Evolutionary conservation across 2,113 vertebrate genomes (phyloP), one percentile per base, ranked within the genome.

Genomic region (Aviceda subcristata): DNA sequence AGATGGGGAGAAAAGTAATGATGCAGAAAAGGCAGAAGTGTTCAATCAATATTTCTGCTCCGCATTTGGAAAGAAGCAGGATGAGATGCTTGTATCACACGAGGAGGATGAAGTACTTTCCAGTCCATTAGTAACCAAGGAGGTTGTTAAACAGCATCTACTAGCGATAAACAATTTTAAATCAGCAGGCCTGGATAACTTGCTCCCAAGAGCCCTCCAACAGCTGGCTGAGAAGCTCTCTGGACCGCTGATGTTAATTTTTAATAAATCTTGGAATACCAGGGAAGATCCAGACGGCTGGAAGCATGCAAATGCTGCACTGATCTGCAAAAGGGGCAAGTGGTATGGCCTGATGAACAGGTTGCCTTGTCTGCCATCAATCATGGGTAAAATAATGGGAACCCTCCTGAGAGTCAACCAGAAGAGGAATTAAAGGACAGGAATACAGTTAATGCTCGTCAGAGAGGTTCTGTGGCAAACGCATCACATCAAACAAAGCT

Each of bases 91-190:
- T 38, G 85, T 92, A 90, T 86, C 90, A 45, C 71, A 93, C 4
- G 81, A 96, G 85, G 92, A 96, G 88, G 92, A 96, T 93, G 93
- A 79, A 96, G 93, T 59, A 45, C 90, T 96, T 97, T 97, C 94
- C 94, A 96, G 93, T 69, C 96, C 97, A 96, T 96, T 97, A 97
- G 97, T 93, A 97, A 95, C 97, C 94, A 96, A 96, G 97, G 90
- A 94, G 94, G 90, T 82, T 95, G 94, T 96, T 97, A 97, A 97
- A 97, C 93, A 96, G 92, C 94, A 96, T 95, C 96, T 79, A 95
- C 85, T 23, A 62, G 96, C 1, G 5, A 95, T 96, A 96, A 96
- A 97, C 97, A 96, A 95, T 92, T 96, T 94, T 82, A 95, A 92
- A 96, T 86, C 92, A 94, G 85, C 90, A 79, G 81, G 92, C 66